Percentiles rank a stretch among this genome's conserved stretches.
These are phyloP conservation scores for Microplitis mediator DNA, from an alignment of 1,140 invertebrate species.

Conservation along the genomic window DNA sequence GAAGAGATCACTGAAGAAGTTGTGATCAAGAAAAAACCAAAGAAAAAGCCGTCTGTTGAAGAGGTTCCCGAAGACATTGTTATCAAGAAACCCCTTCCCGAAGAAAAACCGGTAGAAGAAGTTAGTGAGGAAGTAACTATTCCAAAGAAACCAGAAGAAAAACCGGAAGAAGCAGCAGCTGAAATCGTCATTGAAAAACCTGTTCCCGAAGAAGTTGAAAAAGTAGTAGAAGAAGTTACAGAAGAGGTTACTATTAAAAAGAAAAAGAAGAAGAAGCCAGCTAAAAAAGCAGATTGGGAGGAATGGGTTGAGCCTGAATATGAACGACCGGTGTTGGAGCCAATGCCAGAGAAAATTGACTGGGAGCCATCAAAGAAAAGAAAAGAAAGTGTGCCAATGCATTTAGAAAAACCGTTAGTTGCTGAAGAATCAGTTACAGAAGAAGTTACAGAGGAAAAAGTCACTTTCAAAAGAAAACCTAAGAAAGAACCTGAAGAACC, in stretches of 20 bases:
- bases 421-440: conserved; percentile 49
- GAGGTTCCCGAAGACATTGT: conserved; percentile 33
- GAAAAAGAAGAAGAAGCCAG: conserved; percentile 32
- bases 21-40: not conserved
- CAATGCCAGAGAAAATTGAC: conserved; percentile 59
- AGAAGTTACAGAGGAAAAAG: conserved; percentile 38
- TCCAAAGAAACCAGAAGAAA: conserved; percentile 45
- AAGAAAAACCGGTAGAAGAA: conserved; percentile 26
- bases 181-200: not conserved
- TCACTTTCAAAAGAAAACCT: conserved; percentile 37
- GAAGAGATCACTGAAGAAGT: not conserved
- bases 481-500: conserved; percentile 40
- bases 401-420: conserved; percentile 57
- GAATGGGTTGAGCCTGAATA: conserved; percentile 61
- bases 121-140: conserved; percentile 34
- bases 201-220: not conserved
- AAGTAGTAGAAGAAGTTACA: conserved; percentile 39
- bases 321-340: conserved; percentile 57
- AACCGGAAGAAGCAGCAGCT: conserved; percentile 42
- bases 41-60: conserved; percentile 24
- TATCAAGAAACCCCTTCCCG: not conserved
- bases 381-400: conserved; percentile 49
- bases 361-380: conserved; percentile 39
- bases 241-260: conserved; percentile 24
- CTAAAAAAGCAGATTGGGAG: conserved; percentile 48